Evolutionary conservation across 2,113 vertebrate species (phyloP).

Genomic region (Eulemur macaco): DNA sequence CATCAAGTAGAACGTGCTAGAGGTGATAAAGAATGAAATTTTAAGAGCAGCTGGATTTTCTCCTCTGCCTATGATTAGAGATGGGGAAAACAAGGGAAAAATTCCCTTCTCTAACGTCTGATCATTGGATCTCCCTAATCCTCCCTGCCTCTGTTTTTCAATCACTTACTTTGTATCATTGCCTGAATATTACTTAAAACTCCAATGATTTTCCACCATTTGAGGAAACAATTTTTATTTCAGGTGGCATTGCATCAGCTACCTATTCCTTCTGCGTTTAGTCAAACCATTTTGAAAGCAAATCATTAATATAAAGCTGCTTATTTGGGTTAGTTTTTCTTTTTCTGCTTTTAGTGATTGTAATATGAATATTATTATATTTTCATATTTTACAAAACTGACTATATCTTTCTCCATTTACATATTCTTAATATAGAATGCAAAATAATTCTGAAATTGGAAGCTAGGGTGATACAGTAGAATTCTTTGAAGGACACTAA

Average conservation of each 20-base stretch:
- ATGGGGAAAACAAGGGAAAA: neutral
- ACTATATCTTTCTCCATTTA: neutral
- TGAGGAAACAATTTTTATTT: neutral
- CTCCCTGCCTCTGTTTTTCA: neutral
- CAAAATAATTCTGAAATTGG: neutral
- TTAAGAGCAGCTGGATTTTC: neutral
- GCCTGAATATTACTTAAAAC: neutral
- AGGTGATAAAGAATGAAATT: neutral
- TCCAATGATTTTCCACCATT: neutral
- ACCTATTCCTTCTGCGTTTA: neutral
- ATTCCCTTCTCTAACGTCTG: neutral
- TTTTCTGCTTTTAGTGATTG: neutral
- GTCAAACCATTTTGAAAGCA: neutral
- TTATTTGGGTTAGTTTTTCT: neutral
- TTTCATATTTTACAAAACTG: neutral
- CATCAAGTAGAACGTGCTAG: neutral
- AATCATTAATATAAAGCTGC: too few species aligned
- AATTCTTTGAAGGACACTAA: neutral
- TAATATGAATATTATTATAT: neutral
- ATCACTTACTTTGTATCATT: neutral
- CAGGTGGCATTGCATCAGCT: accelerated
- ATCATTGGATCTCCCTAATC: accelerated
- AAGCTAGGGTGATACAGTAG: accelerated
- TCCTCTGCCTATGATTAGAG: neutral
- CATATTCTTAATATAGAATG: neutral